Evolutionary conservation across 2,113 vertebrate species (phyloP), one percentile per base, ranked within the genome.

Genomic region (Chlamydotis undulata): DNA sequence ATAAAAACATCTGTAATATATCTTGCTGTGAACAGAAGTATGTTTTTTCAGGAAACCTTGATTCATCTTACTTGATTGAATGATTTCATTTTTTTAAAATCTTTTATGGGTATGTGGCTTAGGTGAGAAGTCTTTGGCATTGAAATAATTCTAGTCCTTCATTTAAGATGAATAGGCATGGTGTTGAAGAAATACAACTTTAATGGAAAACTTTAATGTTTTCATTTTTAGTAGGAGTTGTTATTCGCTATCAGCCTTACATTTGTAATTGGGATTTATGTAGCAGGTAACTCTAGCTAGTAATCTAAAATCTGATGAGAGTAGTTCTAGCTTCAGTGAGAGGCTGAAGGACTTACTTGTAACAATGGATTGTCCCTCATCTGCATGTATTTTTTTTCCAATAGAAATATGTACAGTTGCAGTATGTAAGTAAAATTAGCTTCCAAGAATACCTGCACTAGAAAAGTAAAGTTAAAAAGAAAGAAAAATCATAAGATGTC

Each of bases 41-140:
- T 16, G 6, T 29, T 47, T 68, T 85, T 10, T 26, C 24, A 65
- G 49, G 26, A 88, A 56, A 63, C 1, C 5, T 88, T 9, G 3
- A 9, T 60, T 79, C 8, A 19, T 85, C 35, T 33, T 57, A n/a
- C 22, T 74, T 52, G 31, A 31, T 12, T 47, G 18, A 90, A 50
- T 0, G 0, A 8, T 75, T 67, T 64, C 2, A 7, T 33, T 61
- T 69, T 69, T 84, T 50, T 18, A 22, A 22, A 3, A 29, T 55
- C 3, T 84, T 47, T 49, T 49, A 5, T 25, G 24, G 10, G 14
- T 57, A 12, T 76, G 41, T 77, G 43, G 37, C 12, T 59, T 65
- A 49, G 8, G 21, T 50, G 52, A 39, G n/a, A 77, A 56, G 31
- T 31, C 21, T 83, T 73, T 61, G 49, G 10, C 10, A 57, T 28